Evolutionary conservation across 2,113 vertebrate species (phyloP).

Genomic region (Pedionomus torquatus): DNA sequence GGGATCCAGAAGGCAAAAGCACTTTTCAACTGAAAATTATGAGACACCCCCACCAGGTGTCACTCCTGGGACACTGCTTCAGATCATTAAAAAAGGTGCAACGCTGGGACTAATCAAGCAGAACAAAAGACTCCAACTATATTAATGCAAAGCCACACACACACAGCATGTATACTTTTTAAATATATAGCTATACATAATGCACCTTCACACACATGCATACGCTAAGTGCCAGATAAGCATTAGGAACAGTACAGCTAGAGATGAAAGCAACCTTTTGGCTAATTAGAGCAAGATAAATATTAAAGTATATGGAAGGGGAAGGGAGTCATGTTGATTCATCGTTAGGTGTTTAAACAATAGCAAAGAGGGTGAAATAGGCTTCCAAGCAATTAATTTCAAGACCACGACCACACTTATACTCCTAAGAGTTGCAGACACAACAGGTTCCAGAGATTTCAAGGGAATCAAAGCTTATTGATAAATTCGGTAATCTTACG

Average conservation of each 20-base stretch:
- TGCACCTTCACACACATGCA: not conserved
- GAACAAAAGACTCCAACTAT: not conserved
- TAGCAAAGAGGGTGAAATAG: not conserved
- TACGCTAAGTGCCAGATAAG: not conserved
- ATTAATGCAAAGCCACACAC: not conserved
- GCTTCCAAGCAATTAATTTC: not conserved
- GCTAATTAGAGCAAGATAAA: constrained; percentile 25
- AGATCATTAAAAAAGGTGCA: not conserved
- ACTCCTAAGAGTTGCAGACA: not conserved
- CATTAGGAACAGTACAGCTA: not conserved
- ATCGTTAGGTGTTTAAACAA: not conserved
- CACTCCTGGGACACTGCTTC: not conserved
- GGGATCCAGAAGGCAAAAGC: not conserved
- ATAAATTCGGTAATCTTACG: not conserved
- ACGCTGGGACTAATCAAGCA: not conserved
- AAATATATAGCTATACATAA: not conserved
- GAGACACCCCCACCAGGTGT: not conserved
- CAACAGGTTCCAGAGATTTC: not conserved
- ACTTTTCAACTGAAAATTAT: not conserved
- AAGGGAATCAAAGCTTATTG: not conserved
- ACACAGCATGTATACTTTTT: not conserved
- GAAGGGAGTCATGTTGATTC: not conserved
- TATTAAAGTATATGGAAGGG: not conserved
- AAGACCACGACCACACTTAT: not conserved
- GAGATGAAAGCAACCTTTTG: constrained; percentile 14